Evolutionary conservation across 2,113 vertebrate genomes (phyloP), one percentile per base, ranked within the genome.

Genomic region (Cricetomys ansorgei): DNA sequence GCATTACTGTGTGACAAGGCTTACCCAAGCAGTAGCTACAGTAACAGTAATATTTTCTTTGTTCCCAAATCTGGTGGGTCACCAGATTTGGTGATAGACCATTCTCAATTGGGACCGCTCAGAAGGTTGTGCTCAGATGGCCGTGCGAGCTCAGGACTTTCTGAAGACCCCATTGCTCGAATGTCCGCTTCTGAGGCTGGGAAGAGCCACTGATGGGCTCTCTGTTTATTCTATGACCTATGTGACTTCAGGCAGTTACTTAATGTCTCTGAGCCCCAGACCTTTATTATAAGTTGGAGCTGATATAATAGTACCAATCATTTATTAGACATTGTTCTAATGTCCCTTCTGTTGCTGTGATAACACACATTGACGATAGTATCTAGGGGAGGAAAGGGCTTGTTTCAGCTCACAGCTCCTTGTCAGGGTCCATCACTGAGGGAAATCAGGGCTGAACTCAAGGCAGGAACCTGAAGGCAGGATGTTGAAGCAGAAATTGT

Each of bases 221-320:
- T 31, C 1, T 73, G 45, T 48, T 91, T 80, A 76, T 25, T 43
- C 53, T 7, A 7, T 55, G 31, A 16, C 40, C 16, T n/a, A 65
- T 87, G 73, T 83, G 90, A 91, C 67, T 94, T 94, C 21, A 69
- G 45, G 50, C n/a, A 79, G 27, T 84, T 48, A 40, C 53, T 95
- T 73, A 92, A 75, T 70, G 80, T 75, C 62, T 88, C 72, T 55
- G 65, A 72, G 48, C 23, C 62, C 17, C 13, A 55, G 6, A 81
- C 57, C 12, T 70, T 85, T 80, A 43, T 37, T 65, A 40, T 53
- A 87, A 77, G 59, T 15, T 65, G 79, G 1, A 94, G 12, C 37
- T 6, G 77, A 89, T 81, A 72, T 67, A 43, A 79, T 7, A 64
- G 27, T 12, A 48, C 15, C 19, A 80, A 37, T 45, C 62, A 48